Evolutionary conservation across 2,797 vertebrate species (phyloP).

Genomic region (Austrolebias charrua): DNA sequence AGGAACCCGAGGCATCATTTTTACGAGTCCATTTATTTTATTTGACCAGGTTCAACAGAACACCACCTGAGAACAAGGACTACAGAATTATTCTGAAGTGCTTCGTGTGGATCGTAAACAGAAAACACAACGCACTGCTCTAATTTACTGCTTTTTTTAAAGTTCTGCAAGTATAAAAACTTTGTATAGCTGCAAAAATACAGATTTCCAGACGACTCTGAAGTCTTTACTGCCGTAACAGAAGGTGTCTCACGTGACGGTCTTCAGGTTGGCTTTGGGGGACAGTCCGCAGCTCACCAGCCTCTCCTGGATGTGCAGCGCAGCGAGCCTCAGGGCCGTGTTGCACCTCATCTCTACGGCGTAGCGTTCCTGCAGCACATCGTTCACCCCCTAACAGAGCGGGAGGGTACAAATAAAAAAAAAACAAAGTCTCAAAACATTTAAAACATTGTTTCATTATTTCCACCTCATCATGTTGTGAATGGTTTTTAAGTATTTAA

Average conservation of each 20-base stretch:
- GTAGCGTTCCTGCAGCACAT: slow-evolving; percentile 95
- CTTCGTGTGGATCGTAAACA: too few species aligned
- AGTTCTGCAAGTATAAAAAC: too few species aligned
- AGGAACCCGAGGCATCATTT: not conserved
- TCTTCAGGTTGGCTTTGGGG: slow-evolving; percentile 91
- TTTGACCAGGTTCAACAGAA: not conserved
- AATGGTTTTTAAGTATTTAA: too few species aligned
- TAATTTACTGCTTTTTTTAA: too few species aligned
- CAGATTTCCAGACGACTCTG: too few species aligned
- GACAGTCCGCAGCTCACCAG: slow-evolving; percentile 87
- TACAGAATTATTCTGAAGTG: not conserved
- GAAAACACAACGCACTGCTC: too few species aligned
- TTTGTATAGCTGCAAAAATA: too few species aligned
- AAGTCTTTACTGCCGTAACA: not conserved
- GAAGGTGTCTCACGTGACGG: slow-evolving; percentile 85
- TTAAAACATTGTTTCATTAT: not conserved
- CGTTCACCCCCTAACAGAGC: slow-evolving; percentile 88
- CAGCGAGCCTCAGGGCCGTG: slow-evolving; percentile 88
- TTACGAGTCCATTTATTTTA: not conserved
- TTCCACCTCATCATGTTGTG: too few species aligned
- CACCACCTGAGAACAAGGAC: not conserved
- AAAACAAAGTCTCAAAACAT: too few species aligned
- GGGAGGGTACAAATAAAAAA: not conserved
- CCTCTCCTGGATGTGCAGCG: slow-evolving; percentile 93
- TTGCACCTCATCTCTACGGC: slow-evolving; percentile 97